Evolutionary conservation across 2,797 vertebrate genomes (phyloP).

Genomic region (Morelia viridis): DNA sequence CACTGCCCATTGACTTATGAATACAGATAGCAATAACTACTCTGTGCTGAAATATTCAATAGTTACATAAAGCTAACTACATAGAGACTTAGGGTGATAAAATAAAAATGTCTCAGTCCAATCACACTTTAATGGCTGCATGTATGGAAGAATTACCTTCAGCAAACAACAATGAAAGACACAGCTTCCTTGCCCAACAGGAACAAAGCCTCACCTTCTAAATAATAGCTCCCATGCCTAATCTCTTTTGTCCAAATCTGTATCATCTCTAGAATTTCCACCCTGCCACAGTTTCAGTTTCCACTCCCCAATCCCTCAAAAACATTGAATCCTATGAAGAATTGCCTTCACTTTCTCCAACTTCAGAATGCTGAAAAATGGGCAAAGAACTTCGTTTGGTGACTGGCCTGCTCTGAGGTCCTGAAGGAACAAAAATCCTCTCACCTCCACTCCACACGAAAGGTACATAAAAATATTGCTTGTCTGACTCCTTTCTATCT

Average conservation of each 20-base stretch:
- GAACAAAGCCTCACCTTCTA: background rate
- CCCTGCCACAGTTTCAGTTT: background rate
- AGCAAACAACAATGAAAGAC: rapidly evolving
- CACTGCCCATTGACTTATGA: background rate
- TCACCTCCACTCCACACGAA: background rate
- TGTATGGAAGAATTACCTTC: rapidly evolving
- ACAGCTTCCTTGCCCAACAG: background rate
- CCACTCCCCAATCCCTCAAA: background rate
- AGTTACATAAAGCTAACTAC: background rate
- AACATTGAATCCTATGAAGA: background rate
- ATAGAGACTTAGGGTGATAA: rapidly evolving
- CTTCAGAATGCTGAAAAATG: background rate
- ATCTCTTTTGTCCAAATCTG: background rate
- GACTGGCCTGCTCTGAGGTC: background rate
- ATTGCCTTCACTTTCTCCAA: background rate
- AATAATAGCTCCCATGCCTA: background rate
- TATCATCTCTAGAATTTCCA: background rate
- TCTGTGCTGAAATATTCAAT: background rate
- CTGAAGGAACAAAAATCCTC: background rate
- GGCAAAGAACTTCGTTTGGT: background rate
- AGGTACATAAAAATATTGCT: background rate
- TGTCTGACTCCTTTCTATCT: background rate
- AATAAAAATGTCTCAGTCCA: rapidly evolving
- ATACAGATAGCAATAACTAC: slow-evolving; percentile 7
- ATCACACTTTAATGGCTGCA: background rate